phyloP scores from a whole-genome alignment of 2,888 invertebrate species.

The Trypoxylon attenuatum region DNA sequence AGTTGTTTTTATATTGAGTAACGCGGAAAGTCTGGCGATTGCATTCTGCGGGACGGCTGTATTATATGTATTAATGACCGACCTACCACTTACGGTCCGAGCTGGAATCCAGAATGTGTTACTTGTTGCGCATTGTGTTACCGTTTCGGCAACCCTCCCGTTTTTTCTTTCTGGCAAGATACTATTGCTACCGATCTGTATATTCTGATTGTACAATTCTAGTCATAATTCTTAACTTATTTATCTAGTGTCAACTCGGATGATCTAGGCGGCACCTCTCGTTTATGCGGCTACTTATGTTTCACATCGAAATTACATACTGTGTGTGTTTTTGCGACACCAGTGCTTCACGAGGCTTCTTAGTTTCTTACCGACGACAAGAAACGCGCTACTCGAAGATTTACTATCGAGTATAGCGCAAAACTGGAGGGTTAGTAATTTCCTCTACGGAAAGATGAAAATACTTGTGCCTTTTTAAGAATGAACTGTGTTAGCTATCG shows the following conservation, averaged over 20 bases:
- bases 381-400: not conserved
- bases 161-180: not conserved
- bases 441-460: slow-evolving; percentile 14
- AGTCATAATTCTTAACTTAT: not conserved
- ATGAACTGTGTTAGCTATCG: slow-evolving; percentile 45
- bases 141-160: slow-evolving; percentile 18
- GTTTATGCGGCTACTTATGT: not conserved
- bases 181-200: not conserved
- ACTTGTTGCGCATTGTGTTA: not conserved
- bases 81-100: slow-evolving; percentile 4
- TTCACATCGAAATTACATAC: not conserved
- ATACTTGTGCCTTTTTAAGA: slow-evolving; percentile 60
- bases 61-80: slow-evolving; percentile 4
- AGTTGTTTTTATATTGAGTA: slow-evolving; percentile 25
- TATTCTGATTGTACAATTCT: not conserved
- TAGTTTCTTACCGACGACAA: too few species aligned
- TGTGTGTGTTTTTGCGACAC: too few species aligned
- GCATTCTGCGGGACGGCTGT: not conserved
- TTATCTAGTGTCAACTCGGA: not conserved
- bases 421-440: not conserved
- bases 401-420: not conserved
- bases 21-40: slow-evolving; percentile 1
- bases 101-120: slow-evolving; percentile 7
- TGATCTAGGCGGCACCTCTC: not conserved
- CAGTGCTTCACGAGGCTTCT: too few species aligned